These are phyloP conservation scores for Abramis brama DNA, from an alignment of 2,113 vertebrate genomes.

Conservation along the genomic window DNA sequence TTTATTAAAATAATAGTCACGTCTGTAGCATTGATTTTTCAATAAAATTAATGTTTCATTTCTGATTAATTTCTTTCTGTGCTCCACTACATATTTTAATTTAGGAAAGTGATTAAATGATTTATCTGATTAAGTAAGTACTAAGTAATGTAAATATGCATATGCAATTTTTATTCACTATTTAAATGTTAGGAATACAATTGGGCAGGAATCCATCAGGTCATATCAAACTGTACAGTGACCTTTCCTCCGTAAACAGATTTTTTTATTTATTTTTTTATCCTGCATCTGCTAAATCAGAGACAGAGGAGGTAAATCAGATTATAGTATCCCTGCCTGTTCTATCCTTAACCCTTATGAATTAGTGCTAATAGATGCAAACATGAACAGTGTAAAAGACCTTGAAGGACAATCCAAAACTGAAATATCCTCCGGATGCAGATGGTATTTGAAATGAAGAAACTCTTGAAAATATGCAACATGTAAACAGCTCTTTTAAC, in stretches of 20 bases:
- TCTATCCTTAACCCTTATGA: background rate
- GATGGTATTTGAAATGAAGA: background rate
- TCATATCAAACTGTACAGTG: background rate
- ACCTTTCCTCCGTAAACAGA: constrained; percentile 48
- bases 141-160: background rate
- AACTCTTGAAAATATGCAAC: background rate
- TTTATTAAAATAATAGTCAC: too few relatives aligned
- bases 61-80: background rate
- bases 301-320: constrained; percentile 43
- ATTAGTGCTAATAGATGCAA: background rate
- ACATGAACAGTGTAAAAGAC: background rate
- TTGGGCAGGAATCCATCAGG: background rate
- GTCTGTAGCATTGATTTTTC: background rate
- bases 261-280: background rate
- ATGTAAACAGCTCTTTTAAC: background rate
- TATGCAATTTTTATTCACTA: background rate
- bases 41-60: background rate
- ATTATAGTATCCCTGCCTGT: background rate
- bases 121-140: background rate
- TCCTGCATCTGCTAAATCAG: constrained; percentile 52
- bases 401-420: background rate
- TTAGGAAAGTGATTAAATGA: background rate
- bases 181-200: background rate
- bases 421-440: background rate
- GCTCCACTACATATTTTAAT: background rate